phyloP scores from a whole-genome alignment of 2,888 invertebrate genomes.

The Eristalis arbustorum region DNA sequence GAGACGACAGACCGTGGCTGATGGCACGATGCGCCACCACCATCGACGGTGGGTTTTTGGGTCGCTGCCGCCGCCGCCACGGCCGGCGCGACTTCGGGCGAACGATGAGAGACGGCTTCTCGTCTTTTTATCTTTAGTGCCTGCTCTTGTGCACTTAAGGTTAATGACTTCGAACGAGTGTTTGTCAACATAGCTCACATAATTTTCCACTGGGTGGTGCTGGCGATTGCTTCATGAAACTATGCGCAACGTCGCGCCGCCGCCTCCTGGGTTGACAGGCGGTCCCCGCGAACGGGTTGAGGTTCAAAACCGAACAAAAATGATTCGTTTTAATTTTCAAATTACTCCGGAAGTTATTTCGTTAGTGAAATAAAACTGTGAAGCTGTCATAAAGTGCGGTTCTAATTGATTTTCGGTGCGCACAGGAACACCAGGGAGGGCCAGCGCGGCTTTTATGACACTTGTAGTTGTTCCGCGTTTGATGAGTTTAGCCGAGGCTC shows the following conservation, averaged over 20 bases:
- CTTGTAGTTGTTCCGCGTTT: not conserved
- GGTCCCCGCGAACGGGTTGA: not conserved
- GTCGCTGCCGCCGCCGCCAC: too few species aligned
- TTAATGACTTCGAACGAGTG: conserved; percentile 55
- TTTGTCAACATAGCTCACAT: conserved; percentile 54
- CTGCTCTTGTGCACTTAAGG: conserved; percentile 51
- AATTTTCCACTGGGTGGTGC: conserved; percentile 27
- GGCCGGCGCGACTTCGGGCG: too few species aligned
- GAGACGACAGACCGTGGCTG: not conserved
- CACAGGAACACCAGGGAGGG: not conserved
- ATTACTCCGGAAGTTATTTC: conserved; percentile 43
- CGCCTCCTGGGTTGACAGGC: not conserved
- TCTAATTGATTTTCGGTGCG: conserved; percentile 35
- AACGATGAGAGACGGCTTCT: conserved; percentile 13
- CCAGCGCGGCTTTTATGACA: conserved; percentile 13
- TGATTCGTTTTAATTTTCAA: conserved; percentile 35
- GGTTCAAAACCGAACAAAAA: not conserved
- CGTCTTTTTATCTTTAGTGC: conserved; percentile 37
- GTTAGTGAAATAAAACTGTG: conserved; percentile 29
- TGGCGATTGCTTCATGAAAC: conserved; percentile 35
- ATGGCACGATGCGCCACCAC: not conserved
- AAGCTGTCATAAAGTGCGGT: conserved; percentile 34
- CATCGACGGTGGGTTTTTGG: too few species aligned
- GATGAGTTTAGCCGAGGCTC: not conserved
- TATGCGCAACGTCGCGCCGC: not conserved